A percentile compares a stretch with the other conserved stretches of the same genome.
Conservation (phyloP, 2,888 invertebrate genomes). For the Drosophila anomalata region DNA sequence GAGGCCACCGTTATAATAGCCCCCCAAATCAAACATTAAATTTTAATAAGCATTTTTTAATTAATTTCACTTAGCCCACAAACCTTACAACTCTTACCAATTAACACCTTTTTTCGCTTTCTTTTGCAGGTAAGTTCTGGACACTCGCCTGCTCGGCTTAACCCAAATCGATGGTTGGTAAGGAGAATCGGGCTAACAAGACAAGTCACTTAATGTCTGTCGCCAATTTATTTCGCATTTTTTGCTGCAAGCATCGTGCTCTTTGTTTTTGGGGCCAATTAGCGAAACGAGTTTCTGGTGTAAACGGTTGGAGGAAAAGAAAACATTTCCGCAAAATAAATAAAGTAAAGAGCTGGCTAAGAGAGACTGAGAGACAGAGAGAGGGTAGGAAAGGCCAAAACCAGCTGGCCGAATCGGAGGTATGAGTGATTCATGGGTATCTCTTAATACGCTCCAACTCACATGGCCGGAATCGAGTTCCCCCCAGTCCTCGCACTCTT, state of each 20-base stretch:
- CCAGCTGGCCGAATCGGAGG: conserved; percentile 48
- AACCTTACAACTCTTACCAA: conserved; percentile 51
- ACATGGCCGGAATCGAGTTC: conserved; percentile 48
- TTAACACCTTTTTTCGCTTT: conserved; percentile 47
- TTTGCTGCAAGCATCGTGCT: conserved; percentile 13
- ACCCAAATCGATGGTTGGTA: conserved; percentile 38
- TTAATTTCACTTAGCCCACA: conserved; percentile 2
- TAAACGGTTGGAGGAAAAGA: conserved; percentile 40
- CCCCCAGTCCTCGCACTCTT: neutral
- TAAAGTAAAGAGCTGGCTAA: conserved; percentile 42
- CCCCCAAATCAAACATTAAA: neutral
- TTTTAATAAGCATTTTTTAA: neutral
- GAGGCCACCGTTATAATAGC: neutral
- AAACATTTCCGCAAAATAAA: conserved; percentile 69
- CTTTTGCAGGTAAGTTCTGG: conserved; percentile 71
- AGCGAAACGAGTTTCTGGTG: conserved; percentile 54
- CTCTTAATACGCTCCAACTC: conserved; percentile 69
- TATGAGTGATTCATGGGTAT: conserved; percentile 64
- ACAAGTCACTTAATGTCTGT: conserved; percentile 47
- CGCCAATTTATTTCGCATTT: conserved; percentile 40
- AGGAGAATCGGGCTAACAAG: conserved; percentile 44
- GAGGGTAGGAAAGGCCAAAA: conserved; percentile 45
- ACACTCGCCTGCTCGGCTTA: conserved; percentile 29
- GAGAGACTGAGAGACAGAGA: conserved; percentile 12
- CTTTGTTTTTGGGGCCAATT: conserved; percentile 57